Conservation (phyloP, 2,113 vertebrate genomes). For the Trochalopteron elliotii region DNA sequence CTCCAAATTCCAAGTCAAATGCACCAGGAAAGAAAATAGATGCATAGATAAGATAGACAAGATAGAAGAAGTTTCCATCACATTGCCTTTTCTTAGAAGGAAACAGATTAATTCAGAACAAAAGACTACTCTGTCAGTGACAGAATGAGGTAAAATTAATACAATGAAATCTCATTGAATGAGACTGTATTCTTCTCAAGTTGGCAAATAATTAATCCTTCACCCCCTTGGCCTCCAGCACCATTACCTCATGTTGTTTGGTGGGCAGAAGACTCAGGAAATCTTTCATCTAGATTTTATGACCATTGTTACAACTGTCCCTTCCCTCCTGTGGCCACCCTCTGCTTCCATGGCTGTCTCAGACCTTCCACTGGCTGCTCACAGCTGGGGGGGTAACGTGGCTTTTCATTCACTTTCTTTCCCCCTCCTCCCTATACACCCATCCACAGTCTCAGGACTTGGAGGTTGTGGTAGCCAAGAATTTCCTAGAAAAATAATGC, state of each 20-base stretch:
- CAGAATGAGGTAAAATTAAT: neutral
- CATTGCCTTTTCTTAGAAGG: neutral
- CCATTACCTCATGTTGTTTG: neutral
- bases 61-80: neutral
- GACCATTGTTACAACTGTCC: accelerated
- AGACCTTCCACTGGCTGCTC: accelerated
- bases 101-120: neutral
- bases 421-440: neutral
- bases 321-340: neutral
- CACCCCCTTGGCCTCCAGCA: neutral
- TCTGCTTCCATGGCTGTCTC: neutral
- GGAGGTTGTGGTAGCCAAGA: neutral
- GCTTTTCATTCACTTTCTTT: neutral
- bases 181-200: neutral
- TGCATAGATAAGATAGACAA: neutral
- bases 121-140: neutral
- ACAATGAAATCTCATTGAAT: neutral
- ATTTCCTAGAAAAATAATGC: neutral
- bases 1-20: neutral
- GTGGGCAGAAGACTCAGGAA: neutral
- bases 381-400: neutral
- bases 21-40: neutral
- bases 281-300: neutral
- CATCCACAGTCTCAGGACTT: neutral
- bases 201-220: neutral